These are phyloP conservation scores for Entelurus aequoreus DNA, from an alignment of 2,113 vertebrate genomes.

Conservation along the genomic window DNA sequence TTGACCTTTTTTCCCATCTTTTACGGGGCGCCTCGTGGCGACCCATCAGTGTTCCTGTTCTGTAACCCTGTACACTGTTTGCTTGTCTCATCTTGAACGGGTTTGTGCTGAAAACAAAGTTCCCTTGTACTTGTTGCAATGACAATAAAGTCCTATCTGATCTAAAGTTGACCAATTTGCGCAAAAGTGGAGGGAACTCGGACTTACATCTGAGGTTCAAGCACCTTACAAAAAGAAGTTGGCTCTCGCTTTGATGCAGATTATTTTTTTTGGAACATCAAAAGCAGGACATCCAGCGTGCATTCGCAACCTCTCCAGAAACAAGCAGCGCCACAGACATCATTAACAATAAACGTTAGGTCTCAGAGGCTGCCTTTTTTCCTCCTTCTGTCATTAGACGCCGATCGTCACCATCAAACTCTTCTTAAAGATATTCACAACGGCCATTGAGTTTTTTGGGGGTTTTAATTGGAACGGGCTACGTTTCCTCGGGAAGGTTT, in stretches of 20 bases:
- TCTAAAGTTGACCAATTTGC: constrained; percentile 26
- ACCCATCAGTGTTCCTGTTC: no score
- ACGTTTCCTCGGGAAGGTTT: constrained; percentile 40
- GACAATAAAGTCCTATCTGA: no score
- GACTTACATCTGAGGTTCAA: constrained; percentile 44
- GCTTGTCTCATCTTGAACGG: no score
- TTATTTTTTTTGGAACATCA: constrained; percentile 3
- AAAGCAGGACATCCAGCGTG: constrained; percentile 52
- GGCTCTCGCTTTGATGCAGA: constrained; percentile 36
- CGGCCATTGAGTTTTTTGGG: constrained; percentile 36
- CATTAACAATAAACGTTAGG: constrained; percentile 64
- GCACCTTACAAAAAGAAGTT: constrained; percentile 51
- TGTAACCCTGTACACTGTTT: no score
- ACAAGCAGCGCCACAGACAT: constrained; percentile 45
- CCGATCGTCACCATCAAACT: constrained; percentile 58
- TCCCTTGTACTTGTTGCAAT: no score
- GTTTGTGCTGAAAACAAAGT: no score
- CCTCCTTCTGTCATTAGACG: constrained; percentile 59
- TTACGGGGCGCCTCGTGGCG: no score
- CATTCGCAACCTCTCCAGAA: constrained; percentile 56
- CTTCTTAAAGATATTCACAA: constrained; percentile 52
- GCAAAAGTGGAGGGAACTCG: constrained; percentile 51
- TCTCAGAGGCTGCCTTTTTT: constrained; percentile 37
- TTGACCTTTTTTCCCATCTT: no score
- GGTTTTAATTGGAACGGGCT: constrained; percentile 44